A percentile compares a stretch with the other conserved stretches of the same genome.
These are phyloP conservation scores for Copidosoma floridanum DNA, from an alignment of 1,140 invertebrate species.

Conservation along the genomic window DNA sequence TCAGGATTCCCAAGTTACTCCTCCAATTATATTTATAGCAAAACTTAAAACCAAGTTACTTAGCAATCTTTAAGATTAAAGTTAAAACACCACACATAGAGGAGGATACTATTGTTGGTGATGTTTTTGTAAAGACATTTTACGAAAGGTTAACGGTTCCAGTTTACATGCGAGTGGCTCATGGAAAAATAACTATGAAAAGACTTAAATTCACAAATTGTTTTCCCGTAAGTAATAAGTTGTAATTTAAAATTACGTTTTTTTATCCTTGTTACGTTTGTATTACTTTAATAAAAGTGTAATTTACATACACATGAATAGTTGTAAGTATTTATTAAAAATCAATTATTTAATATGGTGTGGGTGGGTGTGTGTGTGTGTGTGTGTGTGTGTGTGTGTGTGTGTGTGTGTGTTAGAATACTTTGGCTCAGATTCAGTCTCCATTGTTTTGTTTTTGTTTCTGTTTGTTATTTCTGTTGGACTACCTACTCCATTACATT, in stretches of 20 bases:
- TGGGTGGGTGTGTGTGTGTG: too few species aligned
- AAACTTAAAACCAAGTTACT: slow-evolving; percentile 65
- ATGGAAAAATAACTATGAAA: slow-evolving; percentile 64
- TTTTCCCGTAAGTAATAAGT: slow-evolving; percentile 76
- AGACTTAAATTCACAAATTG: slow-evolving; percentile 74
- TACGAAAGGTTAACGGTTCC: slow-evolving; percentile 68
- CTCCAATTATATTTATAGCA: slow-evolving; percentile 37
- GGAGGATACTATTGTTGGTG: slow-evolving; percentile 66
- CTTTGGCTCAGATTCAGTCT: too few species aligned
- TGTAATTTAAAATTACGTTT: too few species aligned
- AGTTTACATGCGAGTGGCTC: slow-evolving; percentile 63
- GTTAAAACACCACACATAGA: slow-evolving; percentile 69
- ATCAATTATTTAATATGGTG: slow-evolving; percentile 2
- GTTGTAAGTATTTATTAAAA: background rate
- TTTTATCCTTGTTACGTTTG: too few species aligned
- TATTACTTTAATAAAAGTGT: too few species aligned
- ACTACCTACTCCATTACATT: slow-evolving; percentile 30
- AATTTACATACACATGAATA: background rate
- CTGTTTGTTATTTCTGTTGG: too few species aligned
- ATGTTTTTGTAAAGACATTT: slow-evolving; percentile 72
- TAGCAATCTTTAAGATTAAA: slow-evolving; percentile 72
- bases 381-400: too few species aligned
- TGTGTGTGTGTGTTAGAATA: too few species aligned
- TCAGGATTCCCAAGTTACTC: background rate
- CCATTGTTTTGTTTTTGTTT: too few species aligned